Evolutionary conservation across 2,113 vertebrate species (phyloP), one percentile per base, ranked within the genome.

Genomic region (Labeo catla): DNA sequence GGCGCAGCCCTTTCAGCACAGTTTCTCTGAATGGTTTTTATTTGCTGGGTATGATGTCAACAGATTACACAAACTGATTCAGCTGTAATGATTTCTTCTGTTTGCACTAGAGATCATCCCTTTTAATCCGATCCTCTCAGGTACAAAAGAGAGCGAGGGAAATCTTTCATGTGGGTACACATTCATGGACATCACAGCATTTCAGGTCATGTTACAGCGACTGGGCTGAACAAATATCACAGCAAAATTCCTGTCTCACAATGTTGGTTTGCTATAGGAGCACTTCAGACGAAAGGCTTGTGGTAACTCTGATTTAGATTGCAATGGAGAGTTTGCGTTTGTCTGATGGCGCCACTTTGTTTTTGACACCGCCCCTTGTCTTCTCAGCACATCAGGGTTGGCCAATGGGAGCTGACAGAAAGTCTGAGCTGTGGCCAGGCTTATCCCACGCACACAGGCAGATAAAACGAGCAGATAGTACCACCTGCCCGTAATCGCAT

Each of bases 21-120:
- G 45, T 68, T 47, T 50, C 13, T 82, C 23, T 36, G 7, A 81
- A 81, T 19, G 8, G 0, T 68, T 50, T 50, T 34, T 16, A 10
- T 65, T 36, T 34, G 43, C 13, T 50, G 13, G 8, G 28, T 34
- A 63, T 59, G n/a, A 50, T 28, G 7, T 19, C 23, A 63, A n/a
- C 54, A 12, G 15, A 68, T 68, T 36, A 68, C 39, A 47, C 8
- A 36, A 23, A 65, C 43, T 61, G 43, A 43, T 63, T 63, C 5
- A 15, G 52, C 15, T 28, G 36, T 66, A 66, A 81, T 66, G 39
- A 81, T 82, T 81, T 81, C 43, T 68, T 50, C 23, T 66, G 80
- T 68, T 82, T 82, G 80, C 80, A 82, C 80, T 34, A 68, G 63
- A 82, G 63, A 82, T 82, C 45, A 68, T 82, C 61, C 63, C 13